Percentiles rank a stretch among this genome's conserved stretches.
These are phyloP conservation scores for Struthidea cinerea DNA, from an alignment of 2,113 vertebrate species.

Conservation along the genomic window DNA sequence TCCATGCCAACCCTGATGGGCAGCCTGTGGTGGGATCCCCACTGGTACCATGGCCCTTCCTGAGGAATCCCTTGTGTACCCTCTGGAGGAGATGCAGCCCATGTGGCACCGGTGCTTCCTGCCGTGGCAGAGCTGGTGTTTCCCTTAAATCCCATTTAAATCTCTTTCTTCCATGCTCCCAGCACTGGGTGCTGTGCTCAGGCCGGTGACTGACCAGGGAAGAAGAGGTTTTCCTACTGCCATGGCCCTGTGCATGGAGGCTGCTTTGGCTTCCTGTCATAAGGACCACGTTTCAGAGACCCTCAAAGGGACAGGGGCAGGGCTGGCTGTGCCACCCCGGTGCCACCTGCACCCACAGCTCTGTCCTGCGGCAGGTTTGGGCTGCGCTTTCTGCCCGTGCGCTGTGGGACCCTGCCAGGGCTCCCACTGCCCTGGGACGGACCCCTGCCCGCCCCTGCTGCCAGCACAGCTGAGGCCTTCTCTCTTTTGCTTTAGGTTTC, in stretches of 20 bases:
- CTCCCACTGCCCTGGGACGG: neutral
- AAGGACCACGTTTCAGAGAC: accelerated
- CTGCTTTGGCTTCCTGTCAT: neutral
- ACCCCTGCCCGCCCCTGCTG: neutral
- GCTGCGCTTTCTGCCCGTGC: neutral
- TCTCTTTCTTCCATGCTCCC: neutral
- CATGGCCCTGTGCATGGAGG: accelerated
- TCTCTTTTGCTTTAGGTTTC: conserved; percentile 37
- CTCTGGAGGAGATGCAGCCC: neutral
- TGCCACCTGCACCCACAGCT: neutral
- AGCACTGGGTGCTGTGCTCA: neutral
- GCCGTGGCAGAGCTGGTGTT: neutral
- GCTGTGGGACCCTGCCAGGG: neutral
- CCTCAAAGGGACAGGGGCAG: neutral
- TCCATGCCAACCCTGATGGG: accelerated
- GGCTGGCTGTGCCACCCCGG: neutral
- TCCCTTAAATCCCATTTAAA: neutral
- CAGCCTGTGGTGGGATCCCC: accelerated
- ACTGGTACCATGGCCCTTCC: neutral
- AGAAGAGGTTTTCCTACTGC: neutral
- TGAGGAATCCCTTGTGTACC: accelerated
- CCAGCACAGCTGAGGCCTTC: neutral
- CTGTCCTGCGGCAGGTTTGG: accelerated
- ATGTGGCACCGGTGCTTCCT: accelerated
- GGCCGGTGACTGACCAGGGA: neutral